phyloP scores from a whole-genome alignment of 2,113 vertebrate species.

The Scalopus aquaticus region DNA sequence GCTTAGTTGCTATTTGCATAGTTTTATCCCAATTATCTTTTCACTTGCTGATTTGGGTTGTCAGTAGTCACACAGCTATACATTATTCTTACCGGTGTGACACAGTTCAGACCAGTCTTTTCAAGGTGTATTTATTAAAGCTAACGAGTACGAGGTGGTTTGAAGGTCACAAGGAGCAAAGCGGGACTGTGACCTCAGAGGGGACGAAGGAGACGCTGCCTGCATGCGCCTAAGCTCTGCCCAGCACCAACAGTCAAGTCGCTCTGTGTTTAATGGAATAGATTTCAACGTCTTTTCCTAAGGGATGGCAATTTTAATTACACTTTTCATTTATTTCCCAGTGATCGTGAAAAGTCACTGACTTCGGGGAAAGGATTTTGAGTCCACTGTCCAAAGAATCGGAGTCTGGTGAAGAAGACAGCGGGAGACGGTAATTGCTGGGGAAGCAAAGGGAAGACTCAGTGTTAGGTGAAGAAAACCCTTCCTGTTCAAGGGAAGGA shows the following conservation, averaged over 20 bases:
- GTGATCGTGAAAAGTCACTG: not conserved
- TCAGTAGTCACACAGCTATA: not conserved
- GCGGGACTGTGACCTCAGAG: not conserved
- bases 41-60: not conserved
- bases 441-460: not conserved
- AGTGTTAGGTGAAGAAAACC: not conserved
- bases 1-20: not conserved
- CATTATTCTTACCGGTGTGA: not conserved
- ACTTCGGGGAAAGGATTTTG: not conserved
- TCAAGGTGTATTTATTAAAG: not conserved
- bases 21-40: not conserved
- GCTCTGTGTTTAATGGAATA: not conserved
- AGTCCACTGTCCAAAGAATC: not conserved
- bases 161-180: not conserved
- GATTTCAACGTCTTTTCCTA: not conserved
- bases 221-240: not conserved
- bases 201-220: accelerated
- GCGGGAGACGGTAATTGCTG: not conserved
- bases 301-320: not conserved
- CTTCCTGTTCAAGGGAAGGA: not conserved
- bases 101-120: not conserved
- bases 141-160: not conserved
- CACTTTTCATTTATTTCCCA: conserved; percentile 10
- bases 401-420: not conserved
- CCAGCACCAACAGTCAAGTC: not conserved